Evolutionary conservation across 1,140 invertebrate species (phyloP).

Genomic region (Magallana ariakensis): DNA sequence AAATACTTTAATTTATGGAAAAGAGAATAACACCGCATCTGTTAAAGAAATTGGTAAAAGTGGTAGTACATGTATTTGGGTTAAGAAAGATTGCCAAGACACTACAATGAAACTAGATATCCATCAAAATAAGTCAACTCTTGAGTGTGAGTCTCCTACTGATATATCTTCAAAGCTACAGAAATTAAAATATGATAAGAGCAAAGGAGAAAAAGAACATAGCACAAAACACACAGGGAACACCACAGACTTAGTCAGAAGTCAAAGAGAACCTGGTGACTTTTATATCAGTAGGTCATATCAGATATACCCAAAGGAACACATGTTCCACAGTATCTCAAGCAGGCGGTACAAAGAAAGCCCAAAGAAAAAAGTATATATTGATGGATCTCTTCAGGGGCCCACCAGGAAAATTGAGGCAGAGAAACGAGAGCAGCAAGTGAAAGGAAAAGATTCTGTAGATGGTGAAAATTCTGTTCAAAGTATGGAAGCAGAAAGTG

Average conservation of each 20-base stretch:
- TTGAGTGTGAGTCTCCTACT: background rate
- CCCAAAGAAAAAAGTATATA: slow-evolving; percentile 8
- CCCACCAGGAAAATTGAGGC: background rate
- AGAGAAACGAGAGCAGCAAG: background rate
- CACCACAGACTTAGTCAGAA: background rate
- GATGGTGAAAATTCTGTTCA: background rate
- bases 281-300: background rate
- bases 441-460: background rate
- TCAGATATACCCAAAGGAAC: background rate
- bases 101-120: too few relatives aligned
- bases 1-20: background rate
- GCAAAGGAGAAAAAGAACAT: background rate
- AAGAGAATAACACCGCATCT: background rate
- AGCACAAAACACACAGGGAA: background rate
- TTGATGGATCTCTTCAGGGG: slow-evolving; percentile 15
- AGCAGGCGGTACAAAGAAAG: background rate
- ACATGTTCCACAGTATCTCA: background rate
- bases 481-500: too few relatives aligned
- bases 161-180: background rate
- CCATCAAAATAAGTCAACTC: too few relatives aligned
- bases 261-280: background rate
- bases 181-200: background rate
- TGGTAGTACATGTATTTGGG: too few relatives aligned
- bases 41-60: too few relatives aligned
- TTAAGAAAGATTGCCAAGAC: too few relatives aligned